Evolutionary conservation across 2,888 invertebrate genomes (phyloP).

Genomic region (Dorcus parallelipipedus): DNA sequence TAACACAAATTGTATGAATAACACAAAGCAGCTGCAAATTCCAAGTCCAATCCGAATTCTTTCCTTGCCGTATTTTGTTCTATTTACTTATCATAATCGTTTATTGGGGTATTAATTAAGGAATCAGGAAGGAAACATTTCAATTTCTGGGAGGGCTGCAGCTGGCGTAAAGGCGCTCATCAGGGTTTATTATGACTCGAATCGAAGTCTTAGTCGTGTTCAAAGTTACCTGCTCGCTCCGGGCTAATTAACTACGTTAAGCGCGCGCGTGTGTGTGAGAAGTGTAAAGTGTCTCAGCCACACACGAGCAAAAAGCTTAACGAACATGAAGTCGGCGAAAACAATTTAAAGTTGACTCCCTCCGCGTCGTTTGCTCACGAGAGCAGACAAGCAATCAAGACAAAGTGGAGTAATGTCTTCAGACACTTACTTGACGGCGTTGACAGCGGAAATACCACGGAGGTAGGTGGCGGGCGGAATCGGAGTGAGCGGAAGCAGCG

Average conservation of each 20-base stretch:
- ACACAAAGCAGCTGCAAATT: no score
- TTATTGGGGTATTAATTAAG: no score
- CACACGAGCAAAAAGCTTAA: background rate
- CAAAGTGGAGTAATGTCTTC: slow-evolving; percentile 4
- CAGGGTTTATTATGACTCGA: no score
- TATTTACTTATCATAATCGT: no score
- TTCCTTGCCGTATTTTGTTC: no score
- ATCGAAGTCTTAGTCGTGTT: no score
- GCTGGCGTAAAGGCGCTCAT: no score
- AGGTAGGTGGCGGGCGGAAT: background rate
- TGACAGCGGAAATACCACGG: slow-evolving; percentile 1
- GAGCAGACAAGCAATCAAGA: slow-evolving; percentile 6
- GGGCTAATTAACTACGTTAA: background rate
- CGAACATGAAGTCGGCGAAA: background rate
- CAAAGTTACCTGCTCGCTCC: background rate
- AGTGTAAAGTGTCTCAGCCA: background rate
- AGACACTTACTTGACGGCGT: slow-evolving; percentile 1
- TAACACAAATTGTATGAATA: no score
- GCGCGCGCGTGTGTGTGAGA: background rate
- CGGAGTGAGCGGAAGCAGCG: background rate
- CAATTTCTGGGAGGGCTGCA: no score
- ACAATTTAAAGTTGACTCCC: slow-evolving; percentile 2
- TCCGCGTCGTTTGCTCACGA: background rate
- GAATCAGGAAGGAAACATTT: no score
- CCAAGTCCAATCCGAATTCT: no score